Evolutionary conservation across 2,797 vertebrate genomes (phyloP), one percentile per base, ranked within the genome.

Genomic region (Protonibea diacanthus): DNA sequence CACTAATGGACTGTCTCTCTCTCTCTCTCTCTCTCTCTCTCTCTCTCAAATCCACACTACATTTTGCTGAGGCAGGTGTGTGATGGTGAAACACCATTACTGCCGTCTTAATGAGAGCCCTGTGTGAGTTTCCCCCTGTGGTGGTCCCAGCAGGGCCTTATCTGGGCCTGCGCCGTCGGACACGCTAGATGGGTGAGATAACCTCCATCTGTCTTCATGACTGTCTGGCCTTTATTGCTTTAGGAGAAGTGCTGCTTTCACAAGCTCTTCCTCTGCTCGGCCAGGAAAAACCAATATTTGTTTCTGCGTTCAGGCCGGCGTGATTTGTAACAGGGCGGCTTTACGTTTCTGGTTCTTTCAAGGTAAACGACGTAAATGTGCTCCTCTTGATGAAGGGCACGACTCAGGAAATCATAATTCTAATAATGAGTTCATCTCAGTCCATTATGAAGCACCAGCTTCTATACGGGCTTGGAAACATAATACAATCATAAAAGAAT

Each of bases 121-220:
- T 21, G 71, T 74, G 87, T 59, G 65, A 20, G 6, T 44, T 63
- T 61, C 59, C 84, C 83, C 81, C 63, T 4, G 69, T 59, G 87
- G 76, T 62, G 76, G 76, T 81, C 88, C 77, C 88, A 88, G 86
- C 76, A 84, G 86, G 82, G 74, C 71, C 78, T 66, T 83, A 87
- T 92, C 84, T 85, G 73, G 74, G 80, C 3, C 71, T 38, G 52
- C 13, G 45, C 81, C 29, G 47, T 86, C 44, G 74, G 81, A 82
- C 79, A 72, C 29, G 20, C 78, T 67, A 81, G 85, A 87, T 67
- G n/a, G 61, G 66, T 48, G 49, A 89, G 90, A 94, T 94, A 91
- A 93, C 86, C 81, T 83, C 88, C 87, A 95, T 94, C 89, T 90
- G 88, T 95, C 93, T 94, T 92, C 91, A 94, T 93, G 88, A 94